These are phyloP conservation scores for Athalia circularis DNA, from an alignment of 2,888 invertebrate genomes.

Conservation along the genomic window DNA sequence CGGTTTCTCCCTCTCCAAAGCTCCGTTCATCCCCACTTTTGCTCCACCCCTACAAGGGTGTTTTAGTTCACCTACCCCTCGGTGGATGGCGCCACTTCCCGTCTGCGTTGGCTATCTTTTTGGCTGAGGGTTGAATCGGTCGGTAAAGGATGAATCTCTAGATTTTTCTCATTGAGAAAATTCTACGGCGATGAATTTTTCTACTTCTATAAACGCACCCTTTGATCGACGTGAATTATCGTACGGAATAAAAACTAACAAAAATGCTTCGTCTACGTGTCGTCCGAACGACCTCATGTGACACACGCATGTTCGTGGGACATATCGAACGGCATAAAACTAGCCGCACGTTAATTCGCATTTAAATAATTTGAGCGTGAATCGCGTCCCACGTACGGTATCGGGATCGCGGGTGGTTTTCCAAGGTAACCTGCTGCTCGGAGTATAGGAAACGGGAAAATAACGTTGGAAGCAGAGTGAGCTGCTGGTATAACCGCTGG, in stretches of 20 bases:
- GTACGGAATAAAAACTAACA: neutral
- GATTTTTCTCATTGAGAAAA: neutral
- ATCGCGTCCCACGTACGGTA: constrained; percentile 13
- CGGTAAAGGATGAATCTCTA: constrained; percentile 4
- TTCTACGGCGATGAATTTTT: neutral
- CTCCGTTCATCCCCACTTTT: constrained; percentile 17
- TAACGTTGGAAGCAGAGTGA: no score
- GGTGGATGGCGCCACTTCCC: constrained; percentile 42
- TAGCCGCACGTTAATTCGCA: constrained; percentile 26
- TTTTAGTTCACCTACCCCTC: constrained; percentile 23
- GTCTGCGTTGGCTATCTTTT: neutral
- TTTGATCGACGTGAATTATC: neutral
- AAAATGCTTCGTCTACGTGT: neutral
- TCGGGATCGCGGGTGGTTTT: constrained; percentile 23
- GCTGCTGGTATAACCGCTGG: neutral
- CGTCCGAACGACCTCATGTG: no score
- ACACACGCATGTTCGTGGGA: neutral
- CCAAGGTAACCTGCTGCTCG: neutral
- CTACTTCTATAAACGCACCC: neutral
- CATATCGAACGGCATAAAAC: constrained; percentile 18
- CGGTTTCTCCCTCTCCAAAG: constrained; percentile 15
- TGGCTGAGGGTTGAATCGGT: constrained; percentile 16
- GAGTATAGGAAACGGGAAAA: no score
- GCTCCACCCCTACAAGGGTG: constrained; percentile 1
- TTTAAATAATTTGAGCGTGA: constrained; percentile 34